Percentiles rank a stretch among this genome's conserved stretches.
phyloP scores from a whole-genome alignment of 2,113 vertebrate genomes.

The Mus spicilegus region DNA sequence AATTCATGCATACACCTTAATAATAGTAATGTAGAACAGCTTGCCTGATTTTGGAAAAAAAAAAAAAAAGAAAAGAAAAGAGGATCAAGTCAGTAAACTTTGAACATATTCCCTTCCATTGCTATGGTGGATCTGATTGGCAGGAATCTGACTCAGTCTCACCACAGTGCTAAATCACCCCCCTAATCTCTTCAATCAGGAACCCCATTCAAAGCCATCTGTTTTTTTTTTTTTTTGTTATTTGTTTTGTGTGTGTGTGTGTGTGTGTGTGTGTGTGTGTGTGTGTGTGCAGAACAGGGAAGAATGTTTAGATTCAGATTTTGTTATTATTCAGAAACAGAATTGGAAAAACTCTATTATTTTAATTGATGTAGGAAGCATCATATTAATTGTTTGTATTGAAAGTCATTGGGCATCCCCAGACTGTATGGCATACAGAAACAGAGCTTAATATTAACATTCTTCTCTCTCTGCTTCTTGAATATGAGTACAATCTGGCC shows the following conservation, averaged over 20 bases:
- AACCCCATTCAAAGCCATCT: background rate
- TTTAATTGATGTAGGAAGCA: background rate
- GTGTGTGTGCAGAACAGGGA: background rate
- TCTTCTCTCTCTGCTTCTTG: background rate
- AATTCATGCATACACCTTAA: background rate
- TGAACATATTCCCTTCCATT: background rate
- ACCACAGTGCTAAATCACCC: conserved; percentile 52
- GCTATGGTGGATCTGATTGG: background rate
- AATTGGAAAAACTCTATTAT: conserved; percentile 21
- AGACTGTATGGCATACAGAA: background rate
- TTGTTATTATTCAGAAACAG: conserved; percentile 75
- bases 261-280: no score
- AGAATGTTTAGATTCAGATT: background rate
- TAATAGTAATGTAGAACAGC: background rate
- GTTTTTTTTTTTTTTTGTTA: no score
- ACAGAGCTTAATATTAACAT: background rate
- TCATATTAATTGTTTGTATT: background rate
- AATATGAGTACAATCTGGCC: background rate
- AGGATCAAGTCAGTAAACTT: background rate
- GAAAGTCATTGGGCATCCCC: background rate
- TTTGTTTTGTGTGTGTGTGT: no score
- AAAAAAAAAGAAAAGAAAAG: background rate
- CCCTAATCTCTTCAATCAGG: conserved; percentile 59
- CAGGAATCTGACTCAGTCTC: background rate
- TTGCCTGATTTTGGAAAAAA: background rate